Percentiles rank a stretch among this genome's conserved stretches.
Evolutionary conservation across 2,888 invertebrate genomes (phyloP).

Genomic region (Ceraclea dissimilis): DNA sequence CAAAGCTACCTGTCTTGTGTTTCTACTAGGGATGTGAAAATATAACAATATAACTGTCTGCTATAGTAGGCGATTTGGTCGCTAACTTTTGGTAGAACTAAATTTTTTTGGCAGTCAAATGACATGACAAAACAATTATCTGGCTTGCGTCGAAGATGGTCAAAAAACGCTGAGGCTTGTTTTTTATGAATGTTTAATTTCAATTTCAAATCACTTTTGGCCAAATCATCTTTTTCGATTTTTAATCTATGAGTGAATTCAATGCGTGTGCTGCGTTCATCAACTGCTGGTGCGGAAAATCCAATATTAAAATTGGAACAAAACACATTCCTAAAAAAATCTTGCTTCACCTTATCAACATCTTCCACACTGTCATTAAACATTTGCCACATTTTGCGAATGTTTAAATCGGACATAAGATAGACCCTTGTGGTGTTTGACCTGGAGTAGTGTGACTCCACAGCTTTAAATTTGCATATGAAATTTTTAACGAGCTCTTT

Average conservation of each 20-base stretch:
- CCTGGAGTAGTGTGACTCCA: not conserved
- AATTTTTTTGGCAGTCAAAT: conserved; percentile 1
- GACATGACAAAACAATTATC: not conserved
- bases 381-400: not conserved
- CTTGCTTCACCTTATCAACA: not conserved
- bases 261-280: not conserved
- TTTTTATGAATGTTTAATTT: not conserved
- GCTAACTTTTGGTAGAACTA: not conserved
- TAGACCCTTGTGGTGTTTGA: not conserved
- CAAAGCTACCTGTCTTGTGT: too few species aligned
- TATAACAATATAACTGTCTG: not conserved
- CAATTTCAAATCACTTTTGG: not conserved
- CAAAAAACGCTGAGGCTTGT: not conserved
- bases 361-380: not conserved
- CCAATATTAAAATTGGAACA: not conserved
- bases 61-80: conserved; percentile 4
- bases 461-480: not conserved
- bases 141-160: not conserved
- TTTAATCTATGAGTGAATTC: not conserved
- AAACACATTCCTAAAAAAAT: not conserved
- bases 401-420: not conserved
- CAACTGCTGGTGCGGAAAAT: not conserved
- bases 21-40: too few species aligned
- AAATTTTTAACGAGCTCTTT: not conserved
- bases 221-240: not conserved